Evolutionary conservation across 2,888 invertebrate genomes (phyloP).

Genomic region (Dichetophora obliterata): DNA sequence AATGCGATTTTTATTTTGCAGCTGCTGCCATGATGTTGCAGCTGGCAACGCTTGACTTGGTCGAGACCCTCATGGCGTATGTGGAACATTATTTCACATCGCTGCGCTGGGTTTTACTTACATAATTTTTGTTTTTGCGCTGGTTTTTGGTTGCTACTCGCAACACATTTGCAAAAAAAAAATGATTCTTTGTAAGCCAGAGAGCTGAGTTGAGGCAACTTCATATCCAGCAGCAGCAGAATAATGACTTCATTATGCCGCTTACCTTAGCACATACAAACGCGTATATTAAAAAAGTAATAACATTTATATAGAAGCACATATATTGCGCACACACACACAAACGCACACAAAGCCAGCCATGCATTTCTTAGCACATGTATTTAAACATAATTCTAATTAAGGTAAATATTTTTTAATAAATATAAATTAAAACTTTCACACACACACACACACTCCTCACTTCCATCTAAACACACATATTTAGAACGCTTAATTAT

Average conservation of each 20-base stretch:
- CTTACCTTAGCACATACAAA: too few species aligned
- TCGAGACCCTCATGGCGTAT: background rate
- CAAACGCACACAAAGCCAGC: background rate
- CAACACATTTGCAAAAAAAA: background rate
- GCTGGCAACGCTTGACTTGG: background rate
- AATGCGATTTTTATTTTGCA: background rate
- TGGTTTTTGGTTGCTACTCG: background rate
- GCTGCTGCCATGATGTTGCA: background rate
- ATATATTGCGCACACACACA: too few species aligned
- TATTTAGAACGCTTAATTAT: background rate
- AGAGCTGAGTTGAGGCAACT: slow-evolving; percentile 1
- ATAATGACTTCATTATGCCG: slow-evolving; percentile 12
- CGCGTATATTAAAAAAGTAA: too few species aligned
- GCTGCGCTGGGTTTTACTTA: background rate
- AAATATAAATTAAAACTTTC: slow-evolving; percentile 43
- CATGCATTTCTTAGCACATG: background rate
- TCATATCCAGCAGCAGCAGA: slow-evolving; percentile 1
- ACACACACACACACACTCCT: slow-evolving; percentile 11
- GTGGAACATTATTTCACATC: background rate
- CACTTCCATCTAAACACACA: background rate
- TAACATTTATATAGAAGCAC: too few species aligned
- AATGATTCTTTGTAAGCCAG: background rate
- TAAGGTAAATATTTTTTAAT: slow-evolving; percentile 57
- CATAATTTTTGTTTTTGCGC: background rate
- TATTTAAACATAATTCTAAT: slow-evolving; percentile 54